Conservation (phyloP, 2,888 invertebrate species). For the Keiferia lycopersicella region DNA sequence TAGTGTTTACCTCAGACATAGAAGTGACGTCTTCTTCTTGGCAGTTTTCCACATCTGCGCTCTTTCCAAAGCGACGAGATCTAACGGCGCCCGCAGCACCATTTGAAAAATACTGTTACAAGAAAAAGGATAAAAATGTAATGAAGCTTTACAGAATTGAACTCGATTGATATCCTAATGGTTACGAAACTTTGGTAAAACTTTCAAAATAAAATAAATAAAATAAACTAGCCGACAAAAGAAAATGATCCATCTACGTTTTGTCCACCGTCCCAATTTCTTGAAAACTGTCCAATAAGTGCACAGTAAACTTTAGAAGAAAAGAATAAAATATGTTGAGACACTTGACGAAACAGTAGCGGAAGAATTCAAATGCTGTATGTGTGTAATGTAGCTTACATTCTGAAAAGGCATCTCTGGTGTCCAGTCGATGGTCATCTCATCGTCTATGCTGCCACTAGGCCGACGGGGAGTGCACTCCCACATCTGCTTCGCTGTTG, state of each 20-base stretch:
- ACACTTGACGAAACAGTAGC: no score
- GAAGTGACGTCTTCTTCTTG: slow-evolving; percentile 59
- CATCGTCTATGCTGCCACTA: slow-evolving; percentile 86
- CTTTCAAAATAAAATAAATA: no score
- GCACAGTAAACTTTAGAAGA: no score
- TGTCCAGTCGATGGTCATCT: slow-evolving; percentile 91
- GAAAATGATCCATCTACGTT: no score
- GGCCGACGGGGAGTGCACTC: slow-evolving; percentile 53
- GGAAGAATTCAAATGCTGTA: no score
- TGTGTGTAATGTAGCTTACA: slow-evolving; percentile 77
- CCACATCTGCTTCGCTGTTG: slow-evolving; percentile 35
- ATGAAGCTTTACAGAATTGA: not conserved
- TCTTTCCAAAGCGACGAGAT: slow-evolving; percentile 39
- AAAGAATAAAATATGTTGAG: no score
- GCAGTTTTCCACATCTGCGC: slow-evolving; percentile 48
- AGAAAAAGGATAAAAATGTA: slow-evolving; percentile 20
- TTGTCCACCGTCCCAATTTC: no score
- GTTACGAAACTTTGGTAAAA: no score
- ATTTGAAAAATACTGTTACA: slow-evolving; percentile 68
- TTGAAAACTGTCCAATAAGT: no score
- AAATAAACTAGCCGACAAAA: no score
- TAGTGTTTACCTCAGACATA: slow-evolving; percentile 53
- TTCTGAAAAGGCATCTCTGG: slow-evolving; percentile 96
- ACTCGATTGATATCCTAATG: not conserved
- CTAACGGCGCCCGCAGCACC: slow-evolving; percentile 59